Base-by-base conservation (phyloP, 1,140 invertebrate species). In the Brachionus calyciflorus region DNA sequence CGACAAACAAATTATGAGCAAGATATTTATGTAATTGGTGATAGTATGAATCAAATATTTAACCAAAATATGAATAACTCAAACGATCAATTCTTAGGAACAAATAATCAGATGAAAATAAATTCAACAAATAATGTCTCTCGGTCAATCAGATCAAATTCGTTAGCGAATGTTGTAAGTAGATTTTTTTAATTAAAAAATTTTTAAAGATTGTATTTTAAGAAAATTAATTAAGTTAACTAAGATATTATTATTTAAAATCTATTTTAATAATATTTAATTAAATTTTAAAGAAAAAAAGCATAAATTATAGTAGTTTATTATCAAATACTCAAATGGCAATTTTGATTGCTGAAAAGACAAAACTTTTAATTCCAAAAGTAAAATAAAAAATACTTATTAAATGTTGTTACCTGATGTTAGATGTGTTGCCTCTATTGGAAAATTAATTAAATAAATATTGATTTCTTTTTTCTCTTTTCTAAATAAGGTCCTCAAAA, bases 241-340 rank as follows among this genome's bases (percentile, higher is more conserved):
- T n/a, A n/a, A n/a, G n/a, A n/a, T n/a, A n/a, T n/a, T n/a, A n/a
- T n/a, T n/a, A n/a, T n/a, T n/a, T n/a, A n/a, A n/a, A n/a, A n/a
- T n/a, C n/a, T n/a, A n/a, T n/a, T n/a, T n/a, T n/a, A n/a, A n/a
- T n/a, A n/a, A n/a, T n/a, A n/a, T n/a, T n/a, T n/a, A n/a, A n/a
- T n/a, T n/a, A n/a, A n/a, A 65, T 28, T 77, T 40, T 79, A 44
- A 77, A 10, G 76, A 37, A 37, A 37, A 37, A 37, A 37, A 37
- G 9, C 9, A 37, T 37, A 37, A 33, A 69, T 79, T 79, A 77
- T 79, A 28, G 63, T 57, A 77, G 63, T 46, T 76, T 78, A 30
- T 92, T 92, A 88, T 91, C 93, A 86, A 92, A 94, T 89, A 90
- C 92, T 83, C 89, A 90, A 85, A 94, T 94, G 89, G 93, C 92